Base-by-base conservation (phyloP, 1,140 invertebrate genomes). In the Cardiocondyla obscurior region DNA sequence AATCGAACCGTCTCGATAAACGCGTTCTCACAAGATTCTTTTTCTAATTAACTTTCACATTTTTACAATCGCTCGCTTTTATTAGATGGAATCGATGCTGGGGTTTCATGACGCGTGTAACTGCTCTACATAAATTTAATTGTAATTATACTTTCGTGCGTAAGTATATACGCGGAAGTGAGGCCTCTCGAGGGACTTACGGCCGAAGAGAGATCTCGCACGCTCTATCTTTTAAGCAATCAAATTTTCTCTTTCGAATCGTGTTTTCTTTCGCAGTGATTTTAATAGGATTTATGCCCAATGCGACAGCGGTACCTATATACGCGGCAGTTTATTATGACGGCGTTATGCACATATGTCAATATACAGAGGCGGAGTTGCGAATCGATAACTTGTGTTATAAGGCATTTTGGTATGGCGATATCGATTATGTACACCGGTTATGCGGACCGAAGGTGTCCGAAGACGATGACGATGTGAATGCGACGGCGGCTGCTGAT, bases 301-400 rank as follows among this genome's bases (percentile, higher is more conserved):
- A 42, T 4, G 10, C 16, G 70, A 30, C 25, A 10, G 42, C 36
- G 14, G 16, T 5, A n/a, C 33, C 16, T 5, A 12, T 39, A 0
- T 19, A 67, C 62, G 10, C 46, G 62, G 3, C 28, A 36, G 64
- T 72, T 84, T 81, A 64, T 77, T 44, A 82, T 39, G 49, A 42
- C 39, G 25, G 77, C 65, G 65, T 84, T 84, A 81, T 70, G 82
- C 82, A 53, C 62, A 81, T 76, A 84, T 44, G 82, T 19, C 36
- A 30, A 28, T 28, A 62, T 60, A 36, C 53, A 64, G 65, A 60
- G 79, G 64, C 25, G 67, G 77, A 82, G 58, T 82, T 65, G 77
- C 83, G 65, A 82, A 82, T 84, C 77, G 73, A 84, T 82, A 82
- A 81, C 79, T 72, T 57, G 69, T 65, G 67, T 82, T 84, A 73